Evolutionary conservation across 2,113 vertebrate genomes (phyloP).

Genomic region (Irena cyanogastra): DNA sequence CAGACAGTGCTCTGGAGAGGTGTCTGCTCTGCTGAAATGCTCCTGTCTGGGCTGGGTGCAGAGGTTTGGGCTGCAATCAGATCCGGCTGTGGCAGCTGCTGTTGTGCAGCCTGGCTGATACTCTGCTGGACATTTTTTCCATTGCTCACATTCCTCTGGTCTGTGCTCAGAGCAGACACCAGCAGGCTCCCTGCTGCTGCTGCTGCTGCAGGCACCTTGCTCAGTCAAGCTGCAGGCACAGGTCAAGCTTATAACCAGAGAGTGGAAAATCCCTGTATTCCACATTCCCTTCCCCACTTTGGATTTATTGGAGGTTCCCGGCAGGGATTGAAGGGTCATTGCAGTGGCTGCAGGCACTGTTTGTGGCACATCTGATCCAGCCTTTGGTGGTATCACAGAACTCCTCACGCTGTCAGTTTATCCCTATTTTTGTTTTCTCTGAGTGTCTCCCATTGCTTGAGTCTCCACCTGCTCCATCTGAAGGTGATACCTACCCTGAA

Average conservation of each 20-base stretch:
- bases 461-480: neutral
- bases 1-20: neutral
- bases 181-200: neutral
- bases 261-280: neutral
- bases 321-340: neutral
- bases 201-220: neutral
- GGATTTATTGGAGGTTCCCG: neutral
- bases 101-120: neutral
- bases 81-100: neutral
- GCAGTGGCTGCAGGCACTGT: neutral
- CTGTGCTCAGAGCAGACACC: neutral
- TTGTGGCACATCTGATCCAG: neutral
- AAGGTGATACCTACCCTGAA: neutral
- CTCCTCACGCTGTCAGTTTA: neutral
- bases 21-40: neutral
- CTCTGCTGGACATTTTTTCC: neutral
- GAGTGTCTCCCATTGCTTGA: neutral
- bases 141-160: neutral
- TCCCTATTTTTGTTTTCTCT: neutral
- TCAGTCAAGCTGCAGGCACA: neutral
- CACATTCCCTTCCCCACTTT: rapidly evolving
- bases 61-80: neutral
- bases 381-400: neutral
- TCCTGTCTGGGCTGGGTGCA: neutral
- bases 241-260: neutral